Evolutionary conservation across 2,113 vertebrate species (phyloP).

Genomic region (Pogonocichla stellata): DNA sequence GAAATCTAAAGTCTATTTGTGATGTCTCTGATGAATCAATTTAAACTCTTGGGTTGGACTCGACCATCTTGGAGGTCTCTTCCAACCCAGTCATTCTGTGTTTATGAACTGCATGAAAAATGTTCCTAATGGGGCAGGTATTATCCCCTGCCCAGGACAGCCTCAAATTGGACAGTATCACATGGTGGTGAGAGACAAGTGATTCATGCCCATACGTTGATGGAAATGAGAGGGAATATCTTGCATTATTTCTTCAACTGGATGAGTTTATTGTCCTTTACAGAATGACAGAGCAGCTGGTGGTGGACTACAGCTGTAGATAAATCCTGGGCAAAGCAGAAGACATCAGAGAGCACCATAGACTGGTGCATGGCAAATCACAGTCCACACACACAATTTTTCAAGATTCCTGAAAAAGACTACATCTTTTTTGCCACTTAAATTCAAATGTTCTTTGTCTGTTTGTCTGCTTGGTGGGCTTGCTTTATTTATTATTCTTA

Average conservation of each 20-base stretch:
- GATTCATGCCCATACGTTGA: not conserved
- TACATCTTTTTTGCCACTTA: not conserved
- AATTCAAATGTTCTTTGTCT: not conserved
- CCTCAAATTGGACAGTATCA: not conserved
- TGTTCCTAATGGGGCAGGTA: not conserved
- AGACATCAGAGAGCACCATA: not conserved
- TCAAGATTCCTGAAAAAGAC: not conserved
- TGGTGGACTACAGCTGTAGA: not conserved
- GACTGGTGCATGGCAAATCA: not conserved
- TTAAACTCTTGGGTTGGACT: not conserved
- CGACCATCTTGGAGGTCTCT: no score
- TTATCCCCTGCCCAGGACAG: not conserved
- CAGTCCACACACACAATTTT: not conserved
- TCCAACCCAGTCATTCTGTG: no score
- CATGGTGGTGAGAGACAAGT: not conserved
- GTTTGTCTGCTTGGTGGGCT: not conserved
- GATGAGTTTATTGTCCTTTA: not conserved
- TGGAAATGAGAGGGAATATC: not conserved
- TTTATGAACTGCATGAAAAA: not conserved
- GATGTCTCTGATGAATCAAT: not conserved
- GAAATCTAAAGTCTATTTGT: not conserved
- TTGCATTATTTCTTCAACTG: not conserved
- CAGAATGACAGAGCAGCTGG: not conserved
- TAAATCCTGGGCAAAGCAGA: not conserved
- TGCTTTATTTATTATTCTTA: not conserved